These are phyloP conservation scores for Baccha elongata DNA, from an alignment of 2,888 invertebrate genomes.

Conservation along the genomic window DNA sequence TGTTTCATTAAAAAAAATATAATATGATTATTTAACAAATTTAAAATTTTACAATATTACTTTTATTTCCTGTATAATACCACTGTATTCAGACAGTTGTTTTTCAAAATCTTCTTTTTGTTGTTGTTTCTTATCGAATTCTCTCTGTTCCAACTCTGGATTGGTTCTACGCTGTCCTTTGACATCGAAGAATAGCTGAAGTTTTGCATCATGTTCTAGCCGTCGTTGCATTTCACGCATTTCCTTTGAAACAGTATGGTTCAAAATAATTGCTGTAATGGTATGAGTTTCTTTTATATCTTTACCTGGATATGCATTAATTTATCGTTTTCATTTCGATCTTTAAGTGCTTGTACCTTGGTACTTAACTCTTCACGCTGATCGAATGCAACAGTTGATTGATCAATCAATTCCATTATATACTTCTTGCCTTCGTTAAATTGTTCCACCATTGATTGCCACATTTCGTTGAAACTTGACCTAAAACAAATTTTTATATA, in stretches of 20 bases:
- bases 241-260: slow-evolving; percentile 83
- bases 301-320: slow-evolving; percentile 85
- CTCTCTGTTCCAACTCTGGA: slow-evolving; percentile 89
- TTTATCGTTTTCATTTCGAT: slow-evolving; percentile 89
- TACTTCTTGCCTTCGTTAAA: slow-evolving; percentile 90
- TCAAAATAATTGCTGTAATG: no score
- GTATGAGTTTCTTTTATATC: background rate
- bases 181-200: slow-evolving; percentile 92
- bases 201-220: slow-evolving; percentile 91
- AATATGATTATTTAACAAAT: background rate
- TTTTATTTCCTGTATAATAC: slow-evolving; percentile 89
- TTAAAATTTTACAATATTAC: slow-evolving; percentile 77
- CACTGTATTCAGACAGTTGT: slow-evolving; percentile 88
- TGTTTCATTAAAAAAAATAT: slow-evolving; percentile 49
- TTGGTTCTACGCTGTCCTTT: slow-evolving; percentile 92
- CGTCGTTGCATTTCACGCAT: slow-evolving; percentile 94
- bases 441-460: slow-evolving; percentile 90
- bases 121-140: slow-evolving; percentile 87
- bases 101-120: slow-evolving; percentile 88
- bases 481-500: slow-evolving; percentile 81
- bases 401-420: slow-evolving; percentile 93
- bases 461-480: slow-evolving; percentile 90
- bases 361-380: slow-evolving; percentile 92
- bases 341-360: slow-evolving; percentile 91
- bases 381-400: slow-evolving; percentile 94